Evolutionary conservation across 2,797 vertebrate species (phyloP).

Genomic region (Antrozous pallidus): DNA sequence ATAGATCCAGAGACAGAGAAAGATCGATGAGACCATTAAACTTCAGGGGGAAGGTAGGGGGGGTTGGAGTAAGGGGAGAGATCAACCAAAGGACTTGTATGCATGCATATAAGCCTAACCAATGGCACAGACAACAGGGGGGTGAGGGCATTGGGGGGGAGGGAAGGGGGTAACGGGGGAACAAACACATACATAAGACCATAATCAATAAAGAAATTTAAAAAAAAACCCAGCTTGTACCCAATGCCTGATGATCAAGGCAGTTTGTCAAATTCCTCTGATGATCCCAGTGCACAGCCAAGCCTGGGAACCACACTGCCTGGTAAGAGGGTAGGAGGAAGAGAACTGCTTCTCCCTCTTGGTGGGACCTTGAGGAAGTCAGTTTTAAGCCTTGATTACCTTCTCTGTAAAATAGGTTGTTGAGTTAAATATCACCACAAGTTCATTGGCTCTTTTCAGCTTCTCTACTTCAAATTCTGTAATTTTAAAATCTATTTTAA

Average conservation of each 20-base stretch:
- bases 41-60: no score
- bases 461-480: conserved; percentile 20
- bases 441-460: neutral
- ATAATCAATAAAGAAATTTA: no score
- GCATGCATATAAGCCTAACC: no score
- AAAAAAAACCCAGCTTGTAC: neutral
- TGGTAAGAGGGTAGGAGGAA: neutral
- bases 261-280: neutral
- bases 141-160: no score
- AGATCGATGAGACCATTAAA: no score
- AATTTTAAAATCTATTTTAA: conserved; percentile 43
- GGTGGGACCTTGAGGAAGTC: neutral
- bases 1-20: no score
- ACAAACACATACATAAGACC: no score
- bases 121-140: no score
- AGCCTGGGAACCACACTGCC: neutral
- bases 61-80: no score
- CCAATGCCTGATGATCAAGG: neutral
- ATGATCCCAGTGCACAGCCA: neutral
- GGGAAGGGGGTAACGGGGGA: no score
- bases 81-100: no score
- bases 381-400: neutral
- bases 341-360: neutral
- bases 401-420: neutral
- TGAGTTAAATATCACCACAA: neutral